Base-by-base conservation (phyloP, 2,797 vertebrate genomes). In the Zenarchopterus dispar region DNA sequence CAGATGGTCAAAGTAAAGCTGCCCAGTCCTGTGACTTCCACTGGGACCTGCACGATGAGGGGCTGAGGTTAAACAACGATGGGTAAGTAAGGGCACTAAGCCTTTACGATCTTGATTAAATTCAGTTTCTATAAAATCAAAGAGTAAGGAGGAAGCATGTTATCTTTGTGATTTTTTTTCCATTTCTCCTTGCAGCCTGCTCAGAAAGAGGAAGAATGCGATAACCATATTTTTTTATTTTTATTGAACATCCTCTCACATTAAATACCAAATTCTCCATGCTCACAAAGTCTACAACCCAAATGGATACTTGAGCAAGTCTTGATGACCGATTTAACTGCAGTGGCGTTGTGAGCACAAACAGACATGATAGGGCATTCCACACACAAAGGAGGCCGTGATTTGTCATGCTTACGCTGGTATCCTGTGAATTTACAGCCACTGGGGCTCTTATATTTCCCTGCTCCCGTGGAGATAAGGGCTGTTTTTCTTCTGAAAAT, bases 401-500 rank as follows among this genome's bases (percentile, higher is more conserved):
- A 62, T 75, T 82, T 68, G 57, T 55, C 56, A 15, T 73, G 70
- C 73, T 73, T 81, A 63, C 21, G 5, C 53, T 65, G 61, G 41
- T 75, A 66, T 85, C 64, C 69, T 60, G 75, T 81, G 70, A 85
- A 84, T 92, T 91, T 93, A 91, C 22, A 55, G 62, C 78, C 62
- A 57, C 26, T 5, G 2, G 46, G 75, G 72, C 55, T 78, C 36
- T 71, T 70, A 41, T 81, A 81, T 75, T 63, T 46, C 36, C 50
- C 67, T 75, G 78, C 81, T 78, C 79, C 85, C 61, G 67, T 70
- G 69, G 80, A 89, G 88, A 88, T 88, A 78, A 82, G 79, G 75
- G 42, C 46, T 79, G 78, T 85, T 87, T 88, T 89, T 89, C 75
- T 81, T 73, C 84, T 74, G 74, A 89, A 91, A 89, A 91, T 84